Evolutionary conservation across 2,797 vertebrate species (phyloP).

Genomic region (Naso thynnoides): DNA sequence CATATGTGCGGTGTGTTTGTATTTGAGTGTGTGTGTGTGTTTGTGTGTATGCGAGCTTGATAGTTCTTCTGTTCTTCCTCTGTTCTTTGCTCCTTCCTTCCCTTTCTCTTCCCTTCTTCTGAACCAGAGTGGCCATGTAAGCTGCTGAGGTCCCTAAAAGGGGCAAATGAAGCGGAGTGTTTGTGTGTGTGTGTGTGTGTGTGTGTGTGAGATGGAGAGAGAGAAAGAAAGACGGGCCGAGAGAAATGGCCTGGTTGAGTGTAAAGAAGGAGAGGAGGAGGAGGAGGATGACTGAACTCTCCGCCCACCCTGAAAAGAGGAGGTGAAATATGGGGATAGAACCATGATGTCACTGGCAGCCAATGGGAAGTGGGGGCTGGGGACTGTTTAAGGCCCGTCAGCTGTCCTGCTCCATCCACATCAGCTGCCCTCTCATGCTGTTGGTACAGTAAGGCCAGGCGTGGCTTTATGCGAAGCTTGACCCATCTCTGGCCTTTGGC

Average conservation of each 20-base stretch:
- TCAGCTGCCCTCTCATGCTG: constrained; percentile 50
- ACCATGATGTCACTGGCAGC: constrained; percentile 87
- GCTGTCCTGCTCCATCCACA: constrained; percentile 74
- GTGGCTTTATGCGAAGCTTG: constrained; percentile 34
- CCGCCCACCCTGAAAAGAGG: constrained; percentile 67
- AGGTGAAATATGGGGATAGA: constrained; percentile 79
- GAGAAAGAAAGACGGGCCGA: constrained; percentile 45
- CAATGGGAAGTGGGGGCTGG: constrained; percentile 77
- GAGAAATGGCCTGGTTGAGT: constrained; percentile 26
- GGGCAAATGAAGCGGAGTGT: constrained; percentile 69
- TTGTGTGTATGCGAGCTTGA: constrained; percentile 2
- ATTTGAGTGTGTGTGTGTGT: constrained; percentile 1
- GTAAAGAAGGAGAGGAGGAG: constrained; percentile 56
- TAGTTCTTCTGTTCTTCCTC: constrained; percentile 34
- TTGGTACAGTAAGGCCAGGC: constrained; percentile 44
- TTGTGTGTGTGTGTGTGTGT: not conserved
- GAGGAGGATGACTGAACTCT: constrained; percentile 58
- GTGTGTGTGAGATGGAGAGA: not conserved
- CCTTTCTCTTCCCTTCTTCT: constrained; percentile 43
- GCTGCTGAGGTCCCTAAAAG: constrained; percentile 82
- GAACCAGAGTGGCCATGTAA: constrained; percentile 69
- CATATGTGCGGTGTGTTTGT: constrained; percentile 25
- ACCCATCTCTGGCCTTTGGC: constrained; percentile 33
- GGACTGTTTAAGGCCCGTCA: constrained; percentile 77
- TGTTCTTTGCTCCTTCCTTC: constrained; percentile 42